Evolutionary conservation across 1,140 invertebrate species (phyloP), one percentile per base, ranked within the genome.

Genomic region (Brachionus angularis): DNA sequence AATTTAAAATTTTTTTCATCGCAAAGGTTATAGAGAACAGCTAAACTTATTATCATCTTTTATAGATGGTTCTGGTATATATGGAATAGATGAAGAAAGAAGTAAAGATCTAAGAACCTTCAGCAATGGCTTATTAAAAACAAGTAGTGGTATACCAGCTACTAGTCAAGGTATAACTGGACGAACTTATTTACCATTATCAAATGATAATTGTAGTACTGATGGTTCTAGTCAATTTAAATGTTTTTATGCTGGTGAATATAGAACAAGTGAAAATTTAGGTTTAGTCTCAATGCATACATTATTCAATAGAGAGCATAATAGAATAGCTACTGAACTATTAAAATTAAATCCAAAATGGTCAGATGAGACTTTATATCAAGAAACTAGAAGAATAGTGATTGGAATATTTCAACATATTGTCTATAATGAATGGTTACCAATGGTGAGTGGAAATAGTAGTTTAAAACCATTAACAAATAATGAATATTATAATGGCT

Each of bases 401-500:
- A 89, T 92, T 52, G 93, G 91, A 1, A 86, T 90, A 78, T 88
- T 93, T 49, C 93, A 96, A 79, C 91, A 96, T 75, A 89, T 96
- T 46, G 93, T 91, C 0, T 96, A 88, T 80, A 93, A 92, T 77
- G 92, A 96, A 82, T 97, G 92, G 80, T 80, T 97, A 61, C 93
- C 93, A n/a, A 90, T 95, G 76, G 81, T 96, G 5, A 83, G 96
- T 5, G 93, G 93, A 5, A n/a, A 46, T 21, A 25, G 42, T 7
- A 31, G 12, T 23, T 3, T 71, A 21, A 16, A 25, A 21, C 44
- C 61, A 5, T 44, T 44, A 10, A 46, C 18, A 8, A 46, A 46
- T 34, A 46, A 18, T 29, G 62, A 50, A 46, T 44, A 33, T 31
- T 44, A 64, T 16, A 47, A 42, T 31, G 44, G 44, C 18, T 64